phyloP scores from a whole-genome alignment of 2,888 invertebrate species.

The Microdon myrmicae region DNA sequence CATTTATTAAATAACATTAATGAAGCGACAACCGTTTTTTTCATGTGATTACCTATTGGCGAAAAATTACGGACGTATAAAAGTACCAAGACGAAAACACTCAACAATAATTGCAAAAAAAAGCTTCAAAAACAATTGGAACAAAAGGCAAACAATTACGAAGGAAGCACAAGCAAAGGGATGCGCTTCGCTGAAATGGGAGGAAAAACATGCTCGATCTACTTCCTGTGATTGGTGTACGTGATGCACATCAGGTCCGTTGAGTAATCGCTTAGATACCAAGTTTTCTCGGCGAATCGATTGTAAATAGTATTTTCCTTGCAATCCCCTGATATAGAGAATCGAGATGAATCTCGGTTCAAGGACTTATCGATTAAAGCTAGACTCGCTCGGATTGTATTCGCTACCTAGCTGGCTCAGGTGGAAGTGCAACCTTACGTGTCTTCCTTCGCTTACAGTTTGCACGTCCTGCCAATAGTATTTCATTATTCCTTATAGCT shows the following conservation, averaged over 20 bases:
- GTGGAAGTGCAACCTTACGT: too few relatives aligned
- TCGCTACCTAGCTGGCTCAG: too few relatives aligned
- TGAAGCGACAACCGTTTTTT: too few relatives aligned
- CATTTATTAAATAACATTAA: too few relatives aligned
- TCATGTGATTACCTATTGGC: too few relatives aligned
- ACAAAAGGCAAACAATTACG: slow-evolving; percentile 26
- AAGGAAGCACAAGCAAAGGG: slow-evolving; percentile 21
- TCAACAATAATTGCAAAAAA: slow-evolving; percentile 32
- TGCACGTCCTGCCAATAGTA: too few relatives aligned
- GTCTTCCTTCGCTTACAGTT: too few relatives aligned
- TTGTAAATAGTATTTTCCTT: slow-evolving; percentile 36
- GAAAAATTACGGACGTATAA: background rate
- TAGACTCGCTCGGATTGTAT: too few relatives aligned
- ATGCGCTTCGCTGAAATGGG: slow-evolving; percentile 5
- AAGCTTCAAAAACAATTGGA: background rate
- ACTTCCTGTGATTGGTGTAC: slow-evolving; percentile 49
- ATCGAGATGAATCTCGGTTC: slow-evolving; percentile 37
- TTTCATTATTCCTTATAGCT: too few relatives aligned
- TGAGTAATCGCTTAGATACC: slow-evolving; percentile 51
- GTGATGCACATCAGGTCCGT: slow-evolving; percentile 41
- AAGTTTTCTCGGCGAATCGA: slow-evolving; percentile 41
- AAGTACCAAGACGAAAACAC: slow-evolving; percentile 6
- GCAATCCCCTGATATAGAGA: slow-evolving; percentile 1
- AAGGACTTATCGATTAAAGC: slow-evolving; percentile 43
- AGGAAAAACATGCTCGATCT: slow-evolving; percentile 22